phyloP scores from a whole-genome alignment of 2,888 invertebrate genomes.

The Tethea ocularis region DNA sequence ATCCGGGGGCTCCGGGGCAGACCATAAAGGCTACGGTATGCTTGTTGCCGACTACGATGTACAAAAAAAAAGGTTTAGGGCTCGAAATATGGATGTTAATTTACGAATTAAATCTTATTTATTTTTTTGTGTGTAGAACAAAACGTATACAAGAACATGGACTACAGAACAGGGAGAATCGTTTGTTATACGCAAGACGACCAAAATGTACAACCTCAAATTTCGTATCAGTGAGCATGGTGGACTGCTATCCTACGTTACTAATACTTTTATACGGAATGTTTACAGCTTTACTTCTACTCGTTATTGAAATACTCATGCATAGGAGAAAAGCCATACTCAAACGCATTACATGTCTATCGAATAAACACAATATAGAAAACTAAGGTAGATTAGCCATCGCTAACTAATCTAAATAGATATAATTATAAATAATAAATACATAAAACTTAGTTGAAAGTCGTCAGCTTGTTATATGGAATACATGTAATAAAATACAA shows the following conservation, averaged over 20 bases:
- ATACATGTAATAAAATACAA: no score
- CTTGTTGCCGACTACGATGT: no score
- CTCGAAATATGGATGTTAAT: no score
- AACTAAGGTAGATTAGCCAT: no score
- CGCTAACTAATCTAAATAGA: no score
- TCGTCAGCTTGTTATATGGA: no score
- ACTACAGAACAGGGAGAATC: constrained; percentile 84
- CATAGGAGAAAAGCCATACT: constrained; percentile 41
- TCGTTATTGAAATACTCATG: constrained; percentile 52
- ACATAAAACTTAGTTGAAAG: no score
- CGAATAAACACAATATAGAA: constrained; percentile 1
- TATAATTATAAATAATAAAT: no score
- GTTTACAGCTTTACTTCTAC: constrained; percentile 47
- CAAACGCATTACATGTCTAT: constrained; percentile 16
- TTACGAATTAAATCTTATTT: no score
- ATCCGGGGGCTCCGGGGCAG: no score
- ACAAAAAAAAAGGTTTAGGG: no score
- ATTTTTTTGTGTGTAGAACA: constrained; percentile 42
- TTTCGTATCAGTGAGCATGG: constrained; percentile 87
- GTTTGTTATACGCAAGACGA: constrained; percentile 84
- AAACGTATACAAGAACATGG: constrained; percentile 79
- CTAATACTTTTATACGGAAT: constrained; percentile 65
- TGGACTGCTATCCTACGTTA: constrained; percentile 83
- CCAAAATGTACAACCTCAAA: constrained; percentile 84
- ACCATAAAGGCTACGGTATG: no score